Evolutionary conservation across 1,140 invertebrate species (phyloP).

Genomic region (Neodiprion fabricii): DNA sequence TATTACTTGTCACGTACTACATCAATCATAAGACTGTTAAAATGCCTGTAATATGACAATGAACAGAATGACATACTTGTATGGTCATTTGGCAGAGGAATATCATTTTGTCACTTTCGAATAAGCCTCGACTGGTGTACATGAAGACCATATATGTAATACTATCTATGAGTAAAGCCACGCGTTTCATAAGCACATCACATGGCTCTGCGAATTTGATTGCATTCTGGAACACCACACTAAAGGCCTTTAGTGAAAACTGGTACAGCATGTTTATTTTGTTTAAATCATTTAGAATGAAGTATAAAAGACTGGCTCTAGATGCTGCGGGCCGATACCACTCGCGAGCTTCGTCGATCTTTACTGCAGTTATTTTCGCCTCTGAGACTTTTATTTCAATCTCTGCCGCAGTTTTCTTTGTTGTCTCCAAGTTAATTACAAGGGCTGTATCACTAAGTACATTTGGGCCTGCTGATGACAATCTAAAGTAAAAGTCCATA

Average conservation of each 20-base stretch:
- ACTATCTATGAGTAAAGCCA: conserved; percentile 82
- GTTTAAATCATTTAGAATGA: conserved; percentile 91
- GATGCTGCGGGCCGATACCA: conserved; percentile 85
- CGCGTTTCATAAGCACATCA: conserved; percentile 75
- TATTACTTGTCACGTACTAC: conserved; percentile 1
- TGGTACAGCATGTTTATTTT: conserved; percentile 97
- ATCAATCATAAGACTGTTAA: neutral
- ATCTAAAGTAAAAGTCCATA: conserved; percentile 49
- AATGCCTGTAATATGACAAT: neutral
- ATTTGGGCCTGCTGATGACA: conserved; percentile 89
- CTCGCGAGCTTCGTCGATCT: conserved; percentile 92
- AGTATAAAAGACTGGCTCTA: conserved; percentile 90
- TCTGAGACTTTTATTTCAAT: conserved; percentile 87
- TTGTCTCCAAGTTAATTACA: conserved; percentile 92
- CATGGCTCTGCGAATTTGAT: conserved; percentile 73
- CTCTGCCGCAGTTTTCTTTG: conserved; percentile 90
- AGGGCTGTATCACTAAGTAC: conserved; percentile 89
- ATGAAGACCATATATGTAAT: conserved; percentile 88
- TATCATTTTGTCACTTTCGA: conserved; percentile 92
- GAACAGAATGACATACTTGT: conserved; percentile 64
- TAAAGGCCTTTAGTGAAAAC: conserved; percentile 95
- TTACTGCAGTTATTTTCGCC: conserved; percentile 82
- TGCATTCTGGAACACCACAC: conserved; percentile 90
- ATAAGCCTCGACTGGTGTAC: conserved; percentile 90
- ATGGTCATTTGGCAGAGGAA: conserved; percentile 90